Conservation (phyloP, 2,888 invertebrate genomes). For the Oegoconia quadripuncta region DNA sequence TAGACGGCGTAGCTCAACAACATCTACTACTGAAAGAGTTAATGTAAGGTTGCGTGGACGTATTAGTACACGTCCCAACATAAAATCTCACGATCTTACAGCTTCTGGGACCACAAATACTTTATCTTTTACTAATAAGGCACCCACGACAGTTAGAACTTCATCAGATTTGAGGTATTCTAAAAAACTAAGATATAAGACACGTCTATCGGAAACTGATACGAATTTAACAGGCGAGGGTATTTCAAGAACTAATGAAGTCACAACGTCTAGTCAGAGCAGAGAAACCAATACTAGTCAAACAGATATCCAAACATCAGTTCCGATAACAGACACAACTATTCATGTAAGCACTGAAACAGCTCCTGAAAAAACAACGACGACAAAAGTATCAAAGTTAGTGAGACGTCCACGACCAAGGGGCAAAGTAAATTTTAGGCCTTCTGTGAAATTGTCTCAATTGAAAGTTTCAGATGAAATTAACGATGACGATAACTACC, state of each 20-base stretch:
- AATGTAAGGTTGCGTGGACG: constrained; percentile 44
- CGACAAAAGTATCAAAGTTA: constrained; percentile 48
- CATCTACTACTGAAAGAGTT: constrained; percentile 39
- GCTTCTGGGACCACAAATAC: constrained; percentile 62
- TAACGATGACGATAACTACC: constrained; percentile 82
- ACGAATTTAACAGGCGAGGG: constrained; percentile 64
- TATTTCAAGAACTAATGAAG: constrained; percentile 44
- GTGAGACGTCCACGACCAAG: constrained; percentile 50
- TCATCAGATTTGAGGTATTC: constrained; percentile 47
- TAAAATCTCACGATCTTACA: constrained; percentile 48
- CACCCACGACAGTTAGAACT: constrained; percentile 50
- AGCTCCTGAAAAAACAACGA: constrained; percentile 37
- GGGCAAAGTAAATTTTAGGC: constrained; percentile 41
- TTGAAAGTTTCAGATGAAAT: constrained; percentile 65
- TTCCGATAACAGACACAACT: constrained; percentile 35
- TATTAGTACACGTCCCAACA: constrained; percentile 42
- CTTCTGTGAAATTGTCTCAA: constrained; percentile 23
- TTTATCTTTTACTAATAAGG: constrained; percentile 50
- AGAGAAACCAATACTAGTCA: constrained; percentile 57
- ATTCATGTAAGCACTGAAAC: constrained; percentile 44
- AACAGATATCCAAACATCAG: constrained; percentile 39
- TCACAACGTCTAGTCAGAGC: constrained; percentile 61
- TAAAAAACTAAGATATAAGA: constrained; percentile 58
- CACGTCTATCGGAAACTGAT: constrained; percentile 55
- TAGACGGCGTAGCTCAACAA: constrained; percentile 48